phyloP scores from a whole-genome alignment of 1,140 invertebrate species.

The Pseudachorutes palmiensis region DNA sequence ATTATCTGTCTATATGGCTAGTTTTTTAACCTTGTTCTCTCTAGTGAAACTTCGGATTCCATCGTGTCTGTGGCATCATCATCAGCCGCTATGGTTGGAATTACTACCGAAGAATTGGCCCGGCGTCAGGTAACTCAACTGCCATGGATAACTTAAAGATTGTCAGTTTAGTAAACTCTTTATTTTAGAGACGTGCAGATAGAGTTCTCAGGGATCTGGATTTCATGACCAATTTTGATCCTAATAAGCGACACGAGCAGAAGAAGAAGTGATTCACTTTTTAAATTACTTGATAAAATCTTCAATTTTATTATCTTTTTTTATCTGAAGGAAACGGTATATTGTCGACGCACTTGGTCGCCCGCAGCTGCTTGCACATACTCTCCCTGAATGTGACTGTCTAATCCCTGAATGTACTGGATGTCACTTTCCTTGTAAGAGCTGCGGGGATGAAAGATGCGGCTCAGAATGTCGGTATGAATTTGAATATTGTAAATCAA shows the following conservation, averaged over 20 bases:
- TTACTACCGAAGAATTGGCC: too few species aligned
- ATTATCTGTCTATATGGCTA: too few species aligned
- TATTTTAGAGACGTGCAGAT: background rate
- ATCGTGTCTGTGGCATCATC: too few species aligned
- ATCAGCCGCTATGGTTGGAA: too few species aligned
- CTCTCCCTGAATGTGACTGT: constrained; percentile 30
- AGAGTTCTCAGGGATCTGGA: background rate
- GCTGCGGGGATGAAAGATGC: constrained; percentile 23
- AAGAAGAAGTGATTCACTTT: background rate
- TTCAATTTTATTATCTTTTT: constrained; percentile 1
- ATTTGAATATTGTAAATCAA: background rate
- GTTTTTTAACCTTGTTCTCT: too few species aligned
- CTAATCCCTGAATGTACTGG: constrained; percentile 25
- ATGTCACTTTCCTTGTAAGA: constrained; percentile 32
- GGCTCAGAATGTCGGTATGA: constrained; percentile 31
- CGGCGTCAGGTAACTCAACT: too few species aligned
- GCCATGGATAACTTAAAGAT: too few species aligned
- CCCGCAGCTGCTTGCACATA: constrained; percentile 20
- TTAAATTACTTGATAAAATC: background rate
- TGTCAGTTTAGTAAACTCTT: too few species aligned
- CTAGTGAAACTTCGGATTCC: too few species aligned
- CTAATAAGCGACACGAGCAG: background rate
- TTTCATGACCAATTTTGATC: background rate
- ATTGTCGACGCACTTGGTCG: constrained; percentile 7
- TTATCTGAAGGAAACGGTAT: constrained; percentile 15